Conservation (phyloP, 92 coral and sea anemone genomes). For the Blastomussa wellsi region DNA sequence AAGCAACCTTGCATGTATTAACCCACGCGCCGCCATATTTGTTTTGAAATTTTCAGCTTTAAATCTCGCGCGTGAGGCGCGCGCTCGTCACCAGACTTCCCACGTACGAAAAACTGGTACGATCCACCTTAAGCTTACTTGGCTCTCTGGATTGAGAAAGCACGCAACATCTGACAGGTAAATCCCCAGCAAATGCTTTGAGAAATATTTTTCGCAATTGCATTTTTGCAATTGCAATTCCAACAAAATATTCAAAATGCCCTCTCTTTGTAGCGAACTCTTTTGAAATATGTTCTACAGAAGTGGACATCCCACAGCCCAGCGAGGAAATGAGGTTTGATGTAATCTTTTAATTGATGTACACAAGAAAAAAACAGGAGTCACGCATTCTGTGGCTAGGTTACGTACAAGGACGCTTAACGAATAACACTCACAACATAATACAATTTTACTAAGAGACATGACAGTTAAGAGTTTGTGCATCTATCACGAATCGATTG, state of each 20-base stretch:
- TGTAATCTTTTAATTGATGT: not conserved
- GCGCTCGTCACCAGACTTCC: too few relatives aligned
- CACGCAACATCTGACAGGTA: not conserved
- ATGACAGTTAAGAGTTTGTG: too few relatives aligned
- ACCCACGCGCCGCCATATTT: too few relatives aligned
- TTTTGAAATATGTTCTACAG: not conserved
- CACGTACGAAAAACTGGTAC: too few relatives aligned
- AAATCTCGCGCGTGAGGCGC: too few relatives aligned
- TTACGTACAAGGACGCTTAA: not conserved
- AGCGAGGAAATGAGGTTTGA: slow-evolving; percentile 10
- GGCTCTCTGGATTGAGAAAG: too few relatives aligned
- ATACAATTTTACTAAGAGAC: not conserved
- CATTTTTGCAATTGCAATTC: too few relatives aligned
- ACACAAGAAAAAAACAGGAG: not conserved
- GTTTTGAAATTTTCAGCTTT: too few relatives aligned
- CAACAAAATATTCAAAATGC: not conserved
- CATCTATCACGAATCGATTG: too few relatives aligned
- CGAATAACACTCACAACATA: too few relatives aligned
- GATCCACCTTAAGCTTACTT: too few relatives aligned
- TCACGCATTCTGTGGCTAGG: not conserved
- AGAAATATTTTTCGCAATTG: not conserved
- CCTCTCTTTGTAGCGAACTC: not conserved
- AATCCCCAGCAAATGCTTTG: not conserved
- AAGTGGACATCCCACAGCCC: not conserved
- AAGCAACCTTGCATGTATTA: too few relatives aligned